phyloP scores from a whole-genome alignment of 2,888 invertebrate species.

The Scelioninae gen. 2 region DNA sequence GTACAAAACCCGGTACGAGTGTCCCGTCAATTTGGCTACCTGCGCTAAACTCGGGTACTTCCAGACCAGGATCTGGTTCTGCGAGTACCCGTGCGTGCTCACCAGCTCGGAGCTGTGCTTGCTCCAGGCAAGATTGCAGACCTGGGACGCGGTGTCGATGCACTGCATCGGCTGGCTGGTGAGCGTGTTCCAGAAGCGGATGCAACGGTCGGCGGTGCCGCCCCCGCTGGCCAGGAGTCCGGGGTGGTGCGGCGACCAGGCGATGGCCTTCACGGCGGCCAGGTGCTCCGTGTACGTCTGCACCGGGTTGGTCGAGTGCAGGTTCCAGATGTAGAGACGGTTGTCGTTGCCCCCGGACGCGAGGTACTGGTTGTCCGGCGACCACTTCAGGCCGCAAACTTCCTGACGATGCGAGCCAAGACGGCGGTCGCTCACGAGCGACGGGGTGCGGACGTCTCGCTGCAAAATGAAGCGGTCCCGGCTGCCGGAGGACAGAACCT shows the following conservation, averaged over 20 bases:
- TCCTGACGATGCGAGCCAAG: slow-evolving; percentile 86
- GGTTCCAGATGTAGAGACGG: slow-evolving; percentile 91
- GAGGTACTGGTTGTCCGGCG: slow-evolving; percentile 92
- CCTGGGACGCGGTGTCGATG: slow-evolving; percentile 96
- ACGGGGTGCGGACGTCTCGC: slow-evolving; percentile 92
- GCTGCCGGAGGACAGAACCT: slow-evolving; percentile 89
- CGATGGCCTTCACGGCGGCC: slow-evolving; percentile 95
- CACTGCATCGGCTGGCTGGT: slow-evolving; percentile 97
- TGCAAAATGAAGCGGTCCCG: slow-evolving; percentile 82
- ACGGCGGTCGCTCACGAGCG: slow-evolving; percentile 82
- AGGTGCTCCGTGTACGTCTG: slow-evolving; percentile 85
- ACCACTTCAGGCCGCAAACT: slow-evolving; percentile 97
- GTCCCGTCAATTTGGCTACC: slow-evolving; percentile 97
- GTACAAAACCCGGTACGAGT: slow-evolving; percentile 97
- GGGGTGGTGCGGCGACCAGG: slow-evolving; percentile 98
- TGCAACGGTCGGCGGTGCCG: slow-evolving; percentile 94
- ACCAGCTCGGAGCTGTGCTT: slow-evolving; percentile 94
- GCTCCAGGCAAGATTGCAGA: slow-evolving; percentile 95
- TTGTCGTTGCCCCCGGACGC: slow-evolving; percentile 99
- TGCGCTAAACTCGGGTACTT: slow-evolving; percentile 98
- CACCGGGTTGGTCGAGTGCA: slow-evolving; percentile 78
- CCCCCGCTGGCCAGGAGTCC: slow-evolving; percentile 95
- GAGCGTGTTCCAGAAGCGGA: slow-evolving; percentile 90
- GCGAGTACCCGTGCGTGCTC: slow-evolving; percentile 96
- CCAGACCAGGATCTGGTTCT: slow-evolving; percentile 99